Evolutionary conservation across 2,797 vertebrate genomes (phyloP).

Genomic region (Luscinia megarhynchos): DNA sequence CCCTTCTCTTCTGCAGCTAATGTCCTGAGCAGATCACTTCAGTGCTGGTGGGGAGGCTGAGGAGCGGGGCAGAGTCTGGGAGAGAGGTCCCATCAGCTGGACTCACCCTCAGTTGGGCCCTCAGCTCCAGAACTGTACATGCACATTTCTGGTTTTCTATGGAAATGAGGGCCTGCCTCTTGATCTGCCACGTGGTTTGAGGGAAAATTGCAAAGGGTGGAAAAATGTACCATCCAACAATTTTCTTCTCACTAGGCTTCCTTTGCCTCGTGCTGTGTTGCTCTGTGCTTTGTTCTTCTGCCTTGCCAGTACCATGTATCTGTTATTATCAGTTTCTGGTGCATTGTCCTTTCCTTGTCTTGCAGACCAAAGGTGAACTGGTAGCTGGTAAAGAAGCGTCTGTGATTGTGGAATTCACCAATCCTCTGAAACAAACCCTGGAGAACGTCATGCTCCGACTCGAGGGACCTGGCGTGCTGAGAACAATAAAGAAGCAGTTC

Average conservation of each 20-base stretch:
- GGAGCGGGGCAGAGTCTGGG: background rate
- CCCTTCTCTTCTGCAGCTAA: background rate
- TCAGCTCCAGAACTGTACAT: background rate
- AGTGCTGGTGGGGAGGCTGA: background rate
- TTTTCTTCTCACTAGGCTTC: background rate
- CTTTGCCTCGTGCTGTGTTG: background rate
- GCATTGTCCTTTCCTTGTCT: background rate
- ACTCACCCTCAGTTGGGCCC: accelerated
- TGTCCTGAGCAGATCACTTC: background rate
- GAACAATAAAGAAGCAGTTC: constrained; percentile 81
- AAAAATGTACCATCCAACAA: background rate
- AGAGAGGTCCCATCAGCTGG: background rate
- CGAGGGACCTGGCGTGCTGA: constrained; percentile 87
- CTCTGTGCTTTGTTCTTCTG: background rate
- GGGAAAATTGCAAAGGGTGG: background rate
- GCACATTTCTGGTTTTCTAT: background rate
- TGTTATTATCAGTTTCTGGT: background rate
- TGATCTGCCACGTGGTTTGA: background rate
- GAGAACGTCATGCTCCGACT: constrained; percentile 83
- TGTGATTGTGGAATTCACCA: constrained; percentile 88
- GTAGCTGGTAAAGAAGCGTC: constrained; percentile 81
- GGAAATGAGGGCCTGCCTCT: background rate
- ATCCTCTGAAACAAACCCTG: constrained; percentile 86
- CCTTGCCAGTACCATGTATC: background rate
- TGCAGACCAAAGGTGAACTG: constrained; percentile 79